Base-by-base conservation (phyloP, 1,140 invertebrate genomes). In the Choristoneura fumiferana region DNA sequence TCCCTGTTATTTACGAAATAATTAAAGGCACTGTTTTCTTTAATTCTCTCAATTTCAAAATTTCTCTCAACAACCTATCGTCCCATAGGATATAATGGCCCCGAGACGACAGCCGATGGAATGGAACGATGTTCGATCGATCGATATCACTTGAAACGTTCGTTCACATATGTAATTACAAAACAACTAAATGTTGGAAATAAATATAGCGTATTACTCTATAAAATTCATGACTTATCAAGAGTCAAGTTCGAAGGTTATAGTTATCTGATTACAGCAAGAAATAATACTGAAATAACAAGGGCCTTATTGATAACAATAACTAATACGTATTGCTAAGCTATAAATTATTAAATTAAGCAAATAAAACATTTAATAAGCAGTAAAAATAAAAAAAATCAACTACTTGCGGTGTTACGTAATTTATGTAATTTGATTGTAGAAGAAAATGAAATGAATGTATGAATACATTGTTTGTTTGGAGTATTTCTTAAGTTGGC, bases 91-190 rank as follows among this genome's bases (percentile, higher is more conserved):
- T 13, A 1, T 12, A 4, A 39, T 39, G 37, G 37, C 37, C 4
- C 37, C 37, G 8, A 1, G n/a, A 12, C 43, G 18, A 17, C 18
- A 0, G 17, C 10, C 43, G n/a, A 22, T 29, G n/a, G 18, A 12
- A 49, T 9, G 17, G 12, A 29, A 29, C 18, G 15, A 43, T 40
- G 14, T 17, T 22, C 10, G 17, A 45, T 15, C 43, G 43, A 49
- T 49, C 43, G 43, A 49, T 49, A 49, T 49, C 43, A 10, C n/a
- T 49, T 49, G 43, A 49, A 22, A 49, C 43, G 43, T 49, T 49
- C 43, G 43, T 18, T 49, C 18, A 18, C 29, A 17, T 18, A 17
- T 18, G 3, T n/a, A n/a, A 49, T 49, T 49, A 49, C 43, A 49
- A 49, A 49, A 49, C 10, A n/a, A 49, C 43, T 49, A 22, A 14